phyloP scores from a whole-genome alignment of 2,113 vertebrate genomes.

The Mormoops blainvillei region DNA sequence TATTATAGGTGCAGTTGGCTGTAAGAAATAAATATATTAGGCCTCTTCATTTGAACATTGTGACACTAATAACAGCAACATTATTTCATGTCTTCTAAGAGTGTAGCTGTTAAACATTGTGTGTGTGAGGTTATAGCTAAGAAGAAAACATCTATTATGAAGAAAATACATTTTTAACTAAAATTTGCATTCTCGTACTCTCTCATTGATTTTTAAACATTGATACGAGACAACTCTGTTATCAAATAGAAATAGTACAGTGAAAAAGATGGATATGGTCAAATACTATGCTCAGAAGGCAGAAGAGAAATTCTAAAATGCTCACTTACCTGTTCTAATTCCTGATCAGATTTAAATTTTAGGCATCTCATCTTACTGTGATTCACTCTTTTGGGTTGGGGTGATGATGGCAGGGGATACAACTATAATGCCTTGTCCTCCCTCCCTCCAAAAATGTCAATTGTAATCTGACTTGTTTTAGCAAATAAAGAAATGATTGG shows the following conservation, averaged over 20 bases:
- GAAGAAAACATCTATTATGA: background rate
- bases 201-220: background rate
- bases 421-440: background rate
- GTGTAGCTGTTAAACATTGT: background rate
- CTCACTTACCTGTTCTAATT: background rate
- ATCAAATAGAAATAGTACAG: background rate
- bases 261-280: background rate
- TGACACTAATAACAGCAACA: background rate
- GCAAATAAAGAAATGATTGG: background rate
- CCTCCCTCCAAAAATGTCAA: background rate
- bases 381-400: background rate
- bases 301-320: background rate
- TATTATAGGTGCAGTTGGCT: constrained; percentile 96
- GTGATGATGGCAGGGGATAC: background rate
- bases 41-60: background rate
- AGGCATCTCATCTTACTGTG: background rate
- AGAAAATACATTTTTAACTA: background rate
- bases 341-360: background rate
- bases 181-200: background rate
- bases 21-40: constrained; percentile 28
- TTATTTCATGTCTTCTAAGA: background rate
- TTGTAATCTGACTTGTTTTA: background rate
- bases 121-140: background rate
- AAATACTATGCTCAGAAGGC: background rate
- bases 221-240: background rate